A percentile compares a stretch with the other conserved stretches of the same genome.
Conservation (phyloP, 2,113 vertebrate species). For the Austrofundulus limnaeus region DNA sequence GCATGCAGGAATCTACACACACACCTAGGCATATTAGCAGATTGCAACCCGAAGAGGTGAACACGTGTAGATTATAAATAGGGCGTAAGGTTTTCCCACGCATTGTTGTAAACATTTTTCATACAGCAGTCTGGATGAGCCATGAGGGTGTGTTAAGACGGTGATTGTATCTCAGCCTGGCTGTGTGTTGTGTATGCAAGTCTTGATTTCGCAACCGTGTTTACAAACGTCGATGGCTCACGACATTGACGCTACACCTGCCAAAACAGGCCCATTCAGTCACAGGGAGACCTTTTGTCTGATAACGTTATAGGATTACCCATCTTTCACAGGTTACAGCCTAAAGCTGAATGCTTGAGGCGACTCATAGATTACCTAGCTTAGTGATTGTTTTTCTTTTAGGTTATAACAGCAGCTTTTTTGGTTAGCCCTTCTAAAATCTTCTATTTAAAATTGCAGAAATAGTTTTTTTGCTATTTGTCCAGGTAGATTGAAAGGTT, state of each 20-base stretch:
- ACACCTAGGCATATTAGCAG: neutral
- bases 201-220: conserved; percentile 16
- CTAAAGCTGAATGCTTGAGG: conserved; percentile 17
- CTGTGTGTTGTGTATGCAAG: conserved; percentile 5
- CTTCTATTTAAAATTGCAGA: conserved; percentile 18
- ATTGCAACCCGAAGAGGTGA: neutral
- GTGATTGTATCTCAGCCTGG: conserved; percentile 11
- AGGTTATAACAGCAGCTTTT: neutral
- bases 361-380: conserved; percentile 5
- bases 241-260: conserved; percentile 51
- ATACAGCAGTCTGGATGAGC: neutral
- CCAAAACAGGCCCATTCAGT: conserved; percentile 43
- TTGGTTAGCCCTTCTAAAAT: conserved; percentile 19
- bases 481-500: neutral
- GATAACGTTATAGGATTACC: conserved; percentile 56
- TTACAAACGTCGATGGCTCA: neutral
- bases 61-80: conserved; percentile 39
- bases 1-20: neutral
- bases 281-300: conserved; percentile 60
- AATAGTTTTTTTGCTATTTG: conserved; percentile 5
- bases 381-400: neutral
- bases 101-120: neutral
- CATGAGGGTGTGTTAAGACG: conserved; percentile 4
- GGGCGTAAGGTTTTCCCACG: conserved; percentile 32
- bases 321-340: conserved; percentile 30